Conservation (phyloP, 2,797 vertebrate genomes). For the Bovichtus diacanthus region DNA sequence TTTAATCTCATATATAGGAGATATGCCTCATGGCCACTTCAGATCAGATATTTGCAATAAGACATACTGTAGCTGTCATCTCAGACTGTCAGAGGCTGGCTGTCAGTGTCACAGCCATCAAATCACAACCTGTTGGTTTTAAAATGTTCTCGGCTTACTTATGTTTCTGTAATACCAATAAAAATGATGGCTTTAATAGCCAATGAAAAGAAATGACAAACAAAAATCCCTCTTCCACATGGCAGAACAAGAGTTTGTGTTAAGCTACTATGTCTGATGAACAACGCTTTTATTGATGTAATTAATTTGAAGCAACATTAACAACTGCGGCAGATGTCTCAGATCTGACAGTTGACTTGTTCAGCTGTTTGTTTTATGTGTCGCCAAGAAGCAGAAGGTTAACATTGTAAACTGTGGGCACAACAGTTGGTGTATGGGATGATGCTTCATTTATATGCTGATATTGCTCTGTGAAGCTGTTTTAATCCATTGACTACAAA, state of each 20-base stretch:
- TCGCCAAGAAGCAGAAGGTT: constrained; percentile 9
- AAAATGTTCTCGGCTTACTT: too few species aligned
- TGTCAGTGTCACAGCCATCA: neutral
- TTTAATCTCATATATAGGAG: constrained; percentile 45
- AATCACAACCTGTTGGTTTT: neutral
- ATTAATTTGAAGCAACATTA: constrained; percentile 26
- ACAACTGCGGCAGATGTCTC: constrained; percentile 18
- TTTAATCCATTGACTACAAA: neutral
- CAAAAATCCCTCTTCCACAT: neutral
- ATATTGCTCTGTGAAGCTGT: neutral
- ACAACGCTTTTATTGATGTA: constrained; percentile 6
- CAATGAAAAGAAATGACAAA: neutral
- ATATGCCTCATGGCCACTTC: constrained; percentile 33
- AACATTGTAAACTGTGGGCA: neutral
- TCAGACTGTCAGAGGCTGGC: neutral
- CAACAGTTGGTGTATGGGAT: neutral
- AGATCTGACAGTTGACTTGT: constrained; percentile 26
- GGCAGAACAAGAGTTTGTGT: neutral
- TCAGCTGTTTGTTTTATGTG: constrained; percentile 20
- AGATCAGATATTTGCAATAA: constrained; percentile 20
- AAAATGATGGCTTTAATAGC: neutral
- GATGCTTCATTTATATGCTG: neutral
- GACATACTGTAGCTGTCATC: constrained; percentile 11
- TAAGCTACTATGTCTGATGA: constrained; percentile 1
- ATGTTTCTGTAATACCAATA: too few species aligned